Evolutionary conservation across 2,113 vertebrate species (phyloP).

Genomic region (Oplegnathus fasciatus): DNA sequence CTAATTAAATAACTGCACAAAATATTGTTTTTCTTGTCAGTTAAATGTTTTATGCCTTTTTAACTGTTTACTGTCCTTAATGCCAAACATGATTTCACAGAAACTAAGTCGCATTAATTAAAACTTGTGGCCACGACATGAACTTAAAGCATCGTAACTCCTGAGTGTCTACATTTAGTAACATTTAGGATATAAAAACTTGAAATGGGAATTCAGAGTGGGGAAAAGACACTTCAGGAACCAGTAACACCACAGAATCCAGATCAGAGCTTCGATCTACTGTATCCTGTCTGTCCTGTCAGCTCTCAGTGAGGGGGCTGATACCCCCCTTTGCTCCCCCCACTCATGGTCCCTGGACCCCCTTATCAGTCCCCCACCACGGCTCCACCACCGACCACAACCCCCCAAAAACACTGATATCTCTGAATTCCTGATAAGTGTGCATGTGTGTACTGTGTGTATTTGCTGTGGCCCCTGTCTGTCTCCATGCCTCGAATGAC

Average conservation of each 20-base stretch:
- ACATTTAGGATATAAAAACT: not conserved
- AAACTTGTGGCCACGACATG: not conserved
- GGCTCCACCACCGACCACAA: slow-evolving; percentile 82
- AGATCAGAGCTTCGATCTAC: not conserved
- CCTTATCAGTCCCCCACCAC: slow-evolving; percentile 87
- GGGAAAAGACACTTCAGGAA: not conserved
- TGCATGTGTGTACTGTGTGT: slow-evolving; percentile 5
- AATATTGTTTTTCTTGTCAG: not conserved
- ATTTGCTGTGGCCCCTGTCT: slow-evolving; percentile 36
- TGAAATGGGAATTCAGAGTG: not conserved
- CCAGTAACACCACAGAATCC: not conserved
- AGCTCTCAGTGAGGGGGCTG: slow-evolving; percentile 85
- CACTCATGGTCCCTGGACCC: slow-evolving; percentile 86
- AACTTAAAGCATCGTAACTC: not conserved
- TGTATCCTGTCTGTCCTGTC: slow-evolving; percentile 44
- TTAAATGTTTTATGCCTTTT: too few species aligned
- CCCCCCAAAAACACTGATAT: slow-evolving; percentile 74
- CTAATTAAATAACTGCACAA: not conserved
- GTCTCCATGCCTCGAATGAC: slow-evolving; percentile 63
- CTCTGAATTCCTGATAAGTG: slow-evolving; percentile 89
- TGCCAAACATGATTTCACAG: not conserved
- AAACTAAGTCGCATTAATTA: not conserved
- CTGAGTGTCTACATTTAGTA: not conserved
- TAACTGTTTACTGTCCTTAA: too few species aligned
- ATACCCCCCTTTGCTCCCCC: slow-evolving; percentile 87